Evolutionary conservation across 2,888 invertebrate genomes (phyloP), one percentile per base, ranked within the genome.

Genomic region (Agrotis clavis): DNA sequence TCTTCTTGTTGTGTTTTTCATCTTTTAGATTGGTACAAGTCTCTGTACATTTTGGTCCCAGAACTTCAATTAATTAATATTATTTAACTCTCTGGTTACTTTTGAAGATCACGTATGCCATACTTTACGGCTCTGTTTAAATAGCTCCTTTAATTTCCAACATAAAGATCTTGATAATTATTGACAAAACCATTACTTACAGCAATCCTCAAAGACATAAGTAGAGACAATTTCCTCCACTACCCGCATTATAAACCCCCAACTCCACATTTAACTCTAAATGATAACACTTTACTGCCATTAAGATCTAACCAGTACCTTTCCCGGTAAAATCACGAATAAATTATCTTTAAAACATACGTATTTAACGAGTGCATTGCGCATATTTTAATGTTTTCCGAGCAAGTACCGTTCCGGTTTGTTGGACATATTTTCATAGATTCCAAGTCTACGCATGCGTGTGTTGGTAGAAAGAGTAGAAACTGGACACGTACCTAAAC

Each of bases 371-470:
- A 71, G 64, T 65, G 61, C 71, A 74, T 48, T 61, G 59, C 75
- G 79, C 75, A 74, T 76, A 81, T 83, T 77, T 77, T 73, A 82
- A 78, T 78, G 63, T 80, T 81, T 78, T 51, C 56, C 63, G 45
- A 69, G 67, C 68, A 18, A 65, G 60, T 71, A 68, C 59, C 87
- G 87, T 87, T 87, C 84, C 83, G 81, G 84, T 83, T 82, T 82
- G 77, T 74, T 82, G 81, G 81, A 59, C 82, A 77, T 72, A 88
- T 88, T 89, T 88, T 89, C 85, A 87, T 85, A 86, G 83, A 84
- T 84, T 82, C 87, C 68, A 65, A 76, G 68, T 59, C 47, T 70
- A 82, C 56, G 65, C 82, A 74, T 86, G 84, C 47, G 35, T 68
- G 25, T 48, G 45, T 30, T 65, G 54, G 47, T 57, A 30, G 21